Evolutionary conservation across 2,888 invertebrate genomes (phyloP).

Genomic region (Asteroscopus sphinx): DNA sequence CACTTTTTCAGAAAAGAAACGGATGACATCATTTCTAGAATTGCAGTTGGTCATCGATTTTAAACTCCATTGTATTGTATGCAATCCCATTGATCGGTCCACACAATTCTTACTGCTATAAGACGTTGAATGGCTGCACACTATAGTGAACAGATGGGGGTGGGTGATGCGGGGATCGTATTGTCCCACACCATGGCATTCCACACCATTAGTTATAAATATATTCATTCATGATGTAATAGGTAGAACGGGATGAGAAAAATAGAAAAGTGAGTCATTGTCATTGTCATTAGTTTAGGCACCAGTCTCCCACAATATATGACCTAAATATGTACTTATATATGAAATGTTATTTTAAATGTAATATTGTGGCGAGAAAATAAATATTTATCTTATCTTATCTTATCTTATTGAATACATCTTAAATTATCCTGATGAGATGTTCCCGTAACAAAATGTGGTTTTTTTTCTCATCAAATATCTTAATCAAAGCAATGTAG

Average conservation of each 20-base stretch:
- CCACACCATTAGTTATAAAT: conserved; percentile 70
- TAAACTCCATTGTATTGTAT: background rate
- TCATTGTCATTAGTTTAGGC: background rate
- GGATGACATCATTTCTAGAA: conserved; percentile 38
- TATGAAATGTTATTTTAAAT: too few species aligned
- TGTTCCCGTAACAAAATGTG: too few species aligned
- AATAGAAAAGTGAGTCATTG: background rate
- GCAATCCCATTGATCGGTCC: conserved; percentile 54
- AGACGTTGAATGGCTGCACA: conserved; percentile 68
- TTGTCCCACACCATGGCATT: conserved; percentile 77
- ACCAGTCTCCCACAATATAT: too few species aligned
- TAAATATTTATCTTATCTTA: too few species aligned
- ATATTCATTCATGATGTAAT: conserved; percentile 48
- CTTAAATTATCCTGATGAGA: too few species aligned
- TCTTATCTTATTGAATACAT: too few species aligned
- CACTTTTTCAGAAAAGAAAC: conserved; percentile 16
- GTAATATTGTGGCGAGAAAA: too few species aligned
- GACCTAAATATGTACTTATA: too few species aligned
- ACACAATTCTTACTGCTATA: conserved; percentile 65
- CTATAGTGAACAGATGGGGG: conserved; percentile 77
- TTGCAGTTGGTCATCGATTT: conserved; percentile 15
- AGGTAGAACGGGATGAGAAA: conserved; percentile 5
- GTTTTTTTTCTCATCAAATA: too few species aligned
- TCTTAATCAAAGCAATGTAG: too few species aligned
- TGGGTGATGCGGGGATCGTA: conserved; percentile 74